phyloP scores from a whole-genome alignment of 2,888 invertebrate species.

The Meandrusa payeni region DNA sequence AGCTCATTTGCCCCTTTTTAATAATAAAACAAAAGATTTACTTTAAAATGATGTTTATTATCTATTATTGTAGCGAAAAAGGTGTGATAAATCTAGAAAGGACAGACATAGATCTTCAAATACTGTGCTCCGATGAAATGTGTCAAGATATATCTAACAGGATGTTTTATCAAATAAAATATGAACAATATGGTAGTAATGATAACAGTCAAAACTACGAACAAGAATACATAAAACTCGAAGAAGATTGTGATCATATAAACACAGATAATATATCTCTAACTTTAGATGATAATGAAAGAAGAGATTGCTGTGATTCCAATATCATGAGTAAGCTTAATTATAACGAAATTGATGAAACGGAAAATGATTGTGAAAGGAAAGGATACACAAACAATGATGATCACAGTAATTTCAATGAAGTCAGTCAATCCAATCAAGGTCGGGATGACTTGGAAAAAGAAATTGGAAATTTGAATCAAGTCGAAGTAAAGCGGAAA shows the following conservation, averaged over 20 bases:
- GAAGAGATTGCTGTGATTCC: slow-evolving; percentile 21
- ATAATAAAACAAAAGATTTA: not conserved
- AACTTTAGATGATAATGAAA: slow-evolving; percentile 6
- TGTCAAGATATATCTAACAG: slow-evolving; percentile 34
- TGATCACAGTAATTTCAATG: no score
- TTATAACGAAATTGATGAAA: slow-evolving; percentile 19
- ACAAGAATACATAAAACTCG: slow-evolving; percentile 37
- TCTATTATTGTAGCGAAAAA: slow-evolving; percentile 54
- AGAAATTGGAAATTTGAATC: slow-evolving; percentile 19
- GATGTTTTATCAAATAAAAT: slow-evolving; percentile 7
- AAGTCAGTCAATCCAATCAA: no score
- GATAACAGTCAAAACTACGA: slow-evolving; percentile 28
- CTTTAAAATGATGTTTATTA: slow-evolving; percentile 3
- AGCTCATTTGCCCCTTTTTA: not conserved
- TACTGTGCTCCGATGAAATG: slow-evolving; percentile 51
- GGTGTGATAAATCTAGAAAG: slow-evolving; percentile 56
- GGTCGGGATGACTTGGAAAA: not conserved
- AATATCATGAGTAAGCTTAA: slow-evolving; percentile 13
- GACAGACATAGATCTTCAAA: slow-evolving; percentile 44
- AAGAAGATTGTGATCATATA: slow-evolving; percentile 34
- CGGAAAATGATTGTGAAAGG: slow-evolving; percentile 9
- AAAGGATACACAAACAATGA: no score
- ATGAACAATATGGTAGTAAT: slow-evolving; percentile 27
- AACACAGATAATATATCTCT: slow-evolving; percentile 10
- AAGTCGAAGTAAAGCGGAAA: slow-evolving; percentile 34